Base-by-base conservation (phyloP, 2,113 vertebrate species). In the Proterorhinus semilunaris region DNA sequence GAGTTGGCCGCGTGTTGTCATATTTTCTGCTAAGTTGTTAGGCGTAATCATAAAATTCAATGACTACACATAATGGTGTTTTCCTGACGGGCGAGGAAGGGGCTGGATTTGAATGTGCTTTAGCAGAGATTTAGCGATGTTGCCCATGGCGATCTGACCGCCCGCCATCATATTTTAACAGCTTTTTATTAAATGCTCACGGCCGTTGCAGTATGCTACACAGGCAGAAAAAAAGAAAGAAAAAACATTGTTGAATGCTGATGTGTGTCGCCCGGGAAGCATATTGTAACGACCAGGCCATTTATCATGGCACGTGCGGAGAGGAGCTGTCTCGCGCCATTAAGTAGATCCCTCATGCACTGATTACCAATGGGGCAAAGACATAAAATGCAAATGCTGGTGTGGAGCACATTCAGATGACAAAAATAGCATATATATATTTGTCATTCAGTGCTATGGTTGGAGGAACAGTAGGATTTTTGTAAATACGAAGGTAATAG, bases 1-100 rank as follows among this genome's bases (percentile, higher is more conserved):
- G 85, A 72, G 75, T 89, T 87, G 78, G 67, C 81, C 66, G 62
- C 76, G 69, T 72, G 75, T 83, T 89, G 82, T 86, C 83, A 71
- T 81, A 85, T 83, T 87, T 85, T 72, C 53, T 73, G 79, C 76
- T 10, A 44, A 76, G 76, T 79, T 88, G 84, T 85, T 90, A 82
- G 81, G 84, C 47, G 12, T 66, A 86, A 86, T 89, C 83, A 89
- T 88, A 87, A 91, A 91, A 90, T 87, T 79, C 86, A 91, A 79
- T 83, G 84, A 88, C 82, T 85, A 73, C 83, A 87, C 76, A 88
- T 87, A 83, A 88, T 85, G 68, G 82, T 83, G 83, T 88, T 88
- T 86, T 85, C 77, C 74, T 69, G 82, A 82, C 72, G 68, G 66
- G 54, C 59, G 65, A 72, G 80, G 88, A 58, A 72, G 69, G 57